Evolutionary conservation across 2,797 vertebrate species (phyloP).

Genomic region (Sebastiscus tertius): DNA sequence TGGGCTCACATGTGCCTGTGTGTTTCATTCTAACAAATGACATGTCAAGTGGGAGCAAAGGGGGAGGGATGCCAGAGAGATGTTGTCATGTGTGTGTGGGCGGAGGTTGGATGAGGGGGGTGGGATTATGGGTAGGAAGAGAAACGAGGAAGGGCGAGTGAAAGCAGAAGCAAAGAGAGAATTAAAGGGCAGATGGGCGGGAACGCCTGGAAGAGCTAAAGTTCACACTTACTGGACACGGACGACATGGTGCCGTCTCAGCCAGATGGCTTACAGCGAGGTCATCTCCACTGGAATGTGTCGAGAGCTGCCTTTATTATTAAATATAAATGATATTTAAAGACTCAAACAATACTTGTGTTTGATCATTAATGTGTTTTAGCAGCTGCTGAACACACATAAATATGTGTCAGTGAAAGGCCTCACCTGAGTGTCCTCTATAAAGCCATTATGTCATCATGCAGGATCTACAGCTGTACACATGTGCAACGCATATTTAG

Average conservation of each 20-base stretch:
- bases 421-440: conserved; percentile 13
- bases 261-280: background rate
- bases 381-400: background rate
- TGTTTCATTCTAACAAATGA: conserved; percentile 33
- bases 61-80: conserved; percentile 30
- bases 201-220: conserved; percentile 8
- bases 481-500: background rate
- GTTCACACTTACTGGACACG: background rate
- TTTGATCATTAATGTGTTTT: background rate
- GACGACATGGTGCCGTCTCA: background rate
- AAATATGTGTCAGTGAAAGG: background rate
- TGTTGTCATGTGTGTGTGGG: conserved; percentile 44
- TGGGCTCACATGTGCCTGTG: background rate
- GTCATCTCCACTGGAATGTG: background rate
- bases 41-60: conserved; percentile 39
- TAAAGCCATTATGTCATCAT: background rate
- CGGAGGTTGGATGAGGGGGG: background rate
- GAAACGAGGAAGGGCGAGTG: background rate
- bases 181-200: conserved; percentile 28
- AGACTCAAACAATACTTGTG: background rate
- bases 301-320: background rate
- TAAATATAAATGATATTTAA: background rate
- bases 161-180: conserved; percentile 10
- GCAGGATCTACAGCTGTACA: background rate
- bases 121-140: conserved; percentile 1